phyloP scores from a whole-genome alignment of 1,140 invertebrate genomes.

The Cyrtorhinus lividipennis region DNA sequence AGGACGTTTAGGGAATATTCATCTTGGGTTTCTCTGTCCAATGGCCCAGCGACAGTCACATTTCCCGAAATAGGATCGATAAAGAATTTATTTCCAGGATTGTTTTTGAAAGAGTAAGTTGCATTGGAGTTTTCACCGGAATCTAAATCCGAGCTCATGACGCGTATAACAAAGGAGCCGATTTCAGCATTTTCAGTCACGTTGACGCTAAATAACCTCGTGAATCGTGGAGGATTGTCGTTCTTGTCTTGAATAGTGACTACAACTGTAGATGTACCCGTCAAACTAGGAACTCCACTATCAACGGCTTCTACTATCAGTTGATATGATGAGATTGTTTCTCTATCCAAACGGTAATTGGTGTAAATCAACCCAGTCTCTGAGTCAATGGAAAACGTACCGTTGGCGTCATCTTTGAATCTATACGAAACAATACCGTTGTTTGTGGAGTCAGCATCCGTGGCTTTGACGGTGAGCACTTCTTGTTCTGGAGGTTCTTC shows the following conservation, averaged over 20 bases:
- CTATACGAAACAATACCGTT: conserved; percentile 74
- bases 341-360: conserved; percentile 67
- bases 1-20: conserved; percentile 79
- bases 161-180: conserved; percentile 79
- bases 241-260: conserved; percentile 82
- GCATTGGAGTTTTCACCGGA: conserved; percentile 75
- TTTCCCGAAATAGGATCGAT: conserved; percentile 80
- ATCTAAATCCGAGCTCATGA: conserved; percentile 82
- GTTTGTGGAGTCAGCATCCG: conserved; percentile 69
- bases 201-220: conserved; percentile 78
- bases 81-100: conserved; percentile 73
- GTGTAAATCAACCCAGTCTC: conserved; percentile 74
- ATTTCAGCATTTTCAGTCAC: conserved; percentile 90
- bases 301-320: conserved; percentile 76
- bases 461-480: conserved; percentile 63
- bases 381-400: conserved; percentile 64
- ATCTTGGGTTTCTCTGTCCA: conserved; percentile 80
- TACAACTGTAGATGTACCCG: conserved; percentile 69
- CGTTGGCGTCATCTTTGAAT: conserved; percentile 56
- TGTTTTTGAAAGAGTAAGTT: conserved; percentile 74
- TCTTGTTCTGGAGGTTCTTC: conserved; percentile 66
- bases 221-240: conserved; percentile 88
- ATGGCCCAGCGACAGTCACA: conserved; percentile 67
- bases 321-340: conserved; percentile 68
- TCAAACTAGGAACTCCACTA: conserved; percentile 63